Evolutionary conservation across 23 tunicate species (phyloP), one percentile per base, ranked within the genome.

Genomic region (Diplosoma virens): DNA sequence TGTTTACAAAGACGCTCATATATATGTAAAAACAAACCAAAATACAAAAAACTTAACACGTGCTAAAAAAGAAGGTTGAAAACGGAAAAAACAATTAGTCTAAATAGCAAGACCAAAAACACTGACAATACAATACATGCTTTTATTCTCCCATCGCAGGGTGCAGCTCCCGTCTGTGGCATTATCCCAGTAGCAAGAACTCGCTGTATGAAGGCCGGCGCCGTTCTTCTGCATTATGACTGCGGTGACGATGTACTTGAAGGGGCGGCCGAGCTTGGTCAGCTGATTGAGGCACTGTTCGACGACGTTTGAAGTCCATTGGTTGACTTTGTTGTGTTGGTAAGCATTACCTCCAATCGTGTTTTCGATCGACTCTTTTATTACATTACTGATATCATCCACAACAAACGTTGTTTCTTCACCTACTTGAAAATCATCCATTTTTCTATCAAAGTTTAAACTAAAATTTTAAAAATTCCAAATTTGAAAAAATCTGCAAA

Each of bases 141-240:
- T 89, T 59, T 95, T 95, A 71, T 95, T 95, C 77, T 95, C 99
- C 99, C 99, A 95, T 77, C 99, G 67, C 31, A 95, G 55, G 3
- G 99, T 95, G 75, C 99, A 95, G 75, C 97, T 89, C 41, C 99
- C 99, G 63, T 95, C 99, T 1, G 99, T 95, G 27, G 83, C 72
- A 61, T 89, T 95, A 53, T 95, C 99, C 99, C 99, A 95, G 80
- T 86, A 95, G 37, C 99, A 95, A 22, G 99, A 95, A 35, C 93
- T 84, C 1, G 99, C 95, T 58, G 99, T 95, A 73, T 95, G 99
- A 31, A 95, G 75, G 1, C 99, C 99, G 30, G 99, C 99, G 4
- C 99, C 99, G 55, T 86, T 95, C 58, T 86, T 89, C 74, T 95
- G 99, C 99, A 95, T 95, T 11, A 95, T 89, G 17, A 95, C 99